Base-by-base conservation (phyloP, 2,113 vertebrate genomes). In the Solenodon paradoxus region DNA sequence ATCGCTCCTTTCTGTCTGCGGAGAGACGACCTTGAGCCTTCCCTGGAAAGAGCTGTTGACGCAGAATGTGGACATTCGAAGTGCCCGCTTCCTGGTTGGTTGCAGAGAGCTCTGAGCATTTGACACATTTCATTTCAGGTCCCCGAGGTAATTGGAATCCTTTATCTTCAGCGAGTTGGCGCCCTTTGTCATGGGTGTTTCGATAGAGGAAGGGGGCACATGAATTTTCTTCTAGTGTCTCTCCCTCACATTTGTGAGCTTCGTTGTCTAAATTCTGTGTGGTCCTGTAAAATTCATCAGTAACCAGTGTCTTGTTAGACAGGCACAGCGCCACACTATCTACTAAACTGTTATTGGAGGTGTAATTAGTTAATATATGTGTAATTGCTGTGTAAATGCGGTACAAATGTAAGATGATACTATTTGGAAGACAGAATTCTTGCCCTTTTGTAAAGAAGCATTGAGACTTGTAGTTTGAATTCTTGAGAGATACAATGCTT, bases 71-170 rank as follows among this genome's bases (percentile, higher is more conserved):
- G 28, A 11, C 84, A 71, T 35, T 79, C 40, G 84, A 88, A 93
- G 42, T 59, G 26, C 66, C 90, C 74, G 51, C 79, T 95, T 17
- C 59, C 42, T 63, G 35, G 63, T 68, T 92, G 81, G 85, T 90
- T 86, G 80, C 59, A 74, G 72, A 80, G 63, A 80, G 64, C 51
- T 61, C 26, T 66, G 75, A 77, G 55, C 47, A 22, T 91, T 89
- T 66, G 55, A 96, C 49, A 69, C 49, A 87, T 55, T 96, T 92
- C 55, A 81, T 90, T 93, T 94, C 35, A 75, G 75, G 86, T 20
- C 63, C 69, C 94, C 79, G 9, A 66, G n/a, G 42, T 90, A 88
- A 55, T 74, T 74, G 30, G 81, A 69, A 80, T 9, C 7, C 32
- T 92, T 90, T 93, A 71, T 87, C 66, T 87, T 57, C 49, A 82